Percentiles rank a stretch among this genome's conserved stretches.
These are phyloP conservation scores for Brachyhypopomus gauderio DNA, from an alignment of 2,113 vertebrate species.

Conservation along the genomic window DNA sequence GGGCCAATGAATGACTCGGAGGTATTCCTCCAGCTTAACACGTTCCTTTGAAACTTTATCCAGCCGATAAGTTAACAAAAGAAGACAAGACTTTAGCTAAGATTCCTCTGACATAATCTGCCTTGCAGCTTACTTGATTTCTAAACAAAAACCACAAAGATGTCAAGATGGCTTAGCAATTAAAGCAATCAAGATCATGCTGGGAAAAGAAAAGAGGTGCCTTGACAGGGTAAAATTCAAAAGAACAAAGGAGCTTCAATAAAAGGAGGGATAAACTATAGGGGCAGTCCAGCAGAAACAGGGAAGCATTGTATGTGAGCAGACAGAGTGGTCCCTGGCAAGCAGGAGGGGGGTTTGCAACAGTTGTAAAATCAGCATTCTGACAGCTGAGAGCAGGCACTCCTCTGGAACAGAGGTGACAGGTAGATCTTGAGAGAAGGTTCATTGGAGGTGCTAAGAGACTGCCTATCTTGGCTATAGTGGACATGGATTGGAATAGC, in stretches of 20 bases:
- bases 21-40: not conserved
- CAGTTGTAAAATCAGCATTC: constrained; percentile 27
- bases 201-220: constrained; percentile 36
- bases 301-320: constrained; percentile 46
- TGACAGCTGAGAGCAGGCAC: constrained; percentile 56
- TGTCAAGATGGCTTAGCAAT: constrained; percentile 56
- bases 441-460: constrained; percentile 44
- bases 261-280: not conserved
- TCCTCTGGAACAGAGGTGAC: constrained; percentile 18
- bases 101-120: constrained; percentile 46
- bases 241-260: constrained; percentile 14
- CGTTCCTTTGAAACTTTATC: constrained; percentile 19
- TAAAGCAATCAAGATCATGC: constrained; percentile 50
- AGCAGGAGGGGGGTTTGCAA: constrained; percentile 25
- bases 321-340: not conserved
- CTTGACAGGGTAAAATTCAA: constrained; percentile 25
- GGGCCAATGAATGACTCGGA: constrained; percentile 63
- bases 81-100: not conserved
- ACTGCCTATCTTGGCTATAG: too few species aligned
- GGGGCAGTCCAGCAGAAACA: constrained; percentile 34
- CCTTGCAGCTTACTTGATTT: constrained; percentile 38
- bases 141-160: constrained; percentile 55
- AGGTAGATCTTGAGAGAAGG: constrained; percentile 55
- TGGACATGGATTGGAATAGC: too few species aligned
- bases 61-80: constrained; percentile 25